A percentile compares a stretch with the other conserved stretches of the same genome.
phyloP scores from a whole-genome alignment of 2,797 vertebrate genomes.

The Botia almorhae region DNA sequence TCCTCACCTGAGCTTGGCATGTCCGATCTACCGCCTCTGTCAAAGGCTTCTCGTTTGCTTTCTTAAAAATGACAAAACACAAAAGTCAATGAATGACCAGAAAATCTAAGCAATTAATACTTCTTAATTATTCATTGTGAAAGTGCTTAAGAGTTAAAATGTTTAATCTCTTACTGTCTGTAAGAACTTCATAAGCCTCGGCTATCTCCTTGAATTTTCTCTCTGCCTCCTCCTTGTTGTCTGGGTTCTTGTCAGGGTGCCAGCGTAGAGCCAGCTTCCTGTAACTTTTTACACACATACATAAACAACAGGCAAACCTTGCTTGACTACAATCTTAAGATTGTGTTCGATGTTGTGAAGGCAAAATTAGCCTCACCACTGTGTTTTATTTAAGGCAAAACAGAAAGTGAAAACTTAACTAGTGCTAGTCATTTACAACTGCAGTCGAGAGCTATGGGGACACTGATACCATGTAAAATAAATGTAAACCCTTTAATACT shows the following conservation, averaged over 20 bases:
- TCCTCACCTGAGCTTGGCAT: conserved; percentile 79
- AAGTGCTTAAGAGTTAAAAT: background rate
- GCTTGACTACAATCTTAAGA: conserved; percentile 9
- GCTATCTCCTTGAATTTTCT: conserved; percentile 95
- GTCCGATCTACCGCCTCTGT: conserved; percentile 82
- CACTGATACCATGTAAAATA: background rate
- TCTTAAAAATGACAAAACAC: conserved; percentile 61
- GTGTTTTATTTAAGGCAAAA: background rate
- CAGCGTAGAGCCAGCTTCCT: conserved; percentile 91
- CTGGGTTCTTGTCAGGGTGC: conserved; percentile 98
- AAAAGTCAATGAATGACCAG: conserved; percentile 3
- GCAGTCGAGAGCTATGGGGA: background rate
- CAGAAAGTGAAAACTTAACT: conserved; percentile 2
- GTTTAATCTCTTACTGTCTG: conserved; percentile 86
- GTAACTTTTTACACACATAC: conserved; percentile 79
- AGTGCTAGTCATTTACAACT: background rate
- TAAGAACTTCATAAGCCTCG: conserved; percentile 95
- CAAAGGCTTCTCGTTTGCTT: conserved; percentile 83
- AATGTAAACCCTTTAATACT: too few relatives aligned
- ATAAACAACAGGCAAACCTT: conserved; percentile 25
- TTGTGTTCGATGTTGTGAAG: background rate
- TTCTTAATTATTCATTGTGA: background rate
- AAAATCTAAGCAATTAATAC: background rate
- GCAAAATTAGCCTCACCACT: background rate
- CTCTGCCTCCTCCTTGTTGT: conserved; percentile 95